Evolutionary conservation across 30 jellyfish, hydroid and myxozoan species (phyloP).

Genomic region (Turritopsis dohrnii): DNA sequence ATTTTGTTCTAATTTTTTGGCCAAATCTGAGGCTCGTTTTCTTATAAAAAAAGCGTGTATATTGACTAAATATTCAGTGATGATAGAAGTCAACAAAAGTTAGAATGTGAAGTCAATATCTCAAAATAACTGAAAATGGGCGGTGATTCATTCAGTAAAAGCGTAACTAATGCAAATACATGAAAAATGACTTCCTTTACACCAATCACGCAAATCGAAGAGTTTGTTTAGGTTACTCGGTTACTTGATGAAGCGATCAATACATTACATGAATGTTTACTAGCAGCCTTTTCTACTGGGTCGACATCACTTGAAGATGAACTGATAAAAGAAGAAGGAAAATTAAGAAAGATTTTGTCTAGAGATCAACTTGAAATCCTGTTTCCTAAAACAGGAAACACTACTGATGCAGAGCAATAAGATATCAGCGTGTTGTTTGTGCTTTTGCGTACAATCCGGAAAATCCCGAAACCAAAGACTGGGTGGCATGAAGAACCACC

Average conservation of each 20-base stretch:
- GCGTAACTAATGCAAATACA: no score
- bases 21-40: no score
- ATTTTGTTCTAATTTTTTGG: no score
- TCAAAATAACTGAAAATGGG: no score
- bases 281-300: slow-evolving; percentile 4
- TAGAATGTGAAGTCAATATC: no score
- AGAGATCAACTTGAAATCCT: neutral
- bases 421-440: neutral
- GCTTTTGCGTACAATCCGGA: neutral
- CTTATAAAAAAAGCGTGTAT: no score
- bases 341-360: neutral
- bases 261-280: neutral
- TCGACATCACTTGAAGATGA: slow-evolving; percentile 2
- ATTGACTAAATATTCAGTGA: no score
- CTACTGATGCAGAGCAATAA: neutral
- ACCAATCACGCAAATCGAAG: neutral
- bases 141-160: no score
- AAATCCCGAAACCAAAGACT: slow-evolving; percentile 7
- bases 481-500: neutral
- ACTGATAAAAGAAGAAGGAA: slow-evolving; percentile 3
- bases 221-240: neutral
- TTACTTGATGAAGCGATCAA: neutral
- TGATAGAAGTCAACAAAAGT: no score
- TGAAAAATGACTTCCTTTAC: neutral
- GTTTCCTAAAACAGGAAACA: neutral